Conservation (phyloP, 2,888 invertebrate genomes). For the Acrobasis repandana region DNA sequence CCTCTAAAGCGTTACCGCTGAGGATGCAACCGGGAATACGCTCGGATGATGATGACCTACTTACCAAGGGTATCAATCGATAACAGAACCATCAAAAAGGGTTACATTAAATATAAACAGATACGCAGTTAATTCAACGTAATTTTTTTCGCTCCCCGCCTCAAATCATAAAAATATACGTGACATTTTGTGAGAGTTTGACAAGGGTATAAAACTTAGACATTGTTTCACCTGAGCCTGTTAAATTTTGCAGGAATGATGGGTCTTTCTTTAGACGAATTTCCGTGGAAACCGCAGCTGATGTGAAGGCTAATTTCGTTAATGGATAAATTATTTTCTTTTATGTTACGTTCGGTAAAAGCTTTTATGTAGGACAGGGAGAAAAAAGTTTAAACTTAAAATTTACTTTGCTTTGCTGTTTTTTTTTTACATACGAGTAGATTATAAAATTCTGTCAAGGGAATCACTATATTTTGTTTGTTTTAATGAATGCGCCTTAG, state of each 20-base stretch:
- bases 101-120: background rate
- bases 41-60: too few relatives aligned
- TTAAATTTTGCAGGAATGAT: slow-evolving; percentile 8
- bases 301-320: background rate
- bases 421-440: too few relatives aligned
- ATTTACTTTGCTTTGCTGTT: too few relatives aligned
- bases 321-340: background rate
- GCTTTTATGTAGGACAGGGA: too few relatives aligned
- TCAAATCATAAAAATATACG: slow-evolving; percentile 19
- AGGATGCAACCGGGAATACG: too few relatives aligned
- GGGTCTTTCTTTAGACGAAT: slow-evolving; percentile 4
- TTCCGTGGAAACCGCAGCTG: slow-evolving; percentile 12
- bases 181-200: slow-evolving; percentile 16
- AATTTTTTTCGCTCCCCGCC: background rate
- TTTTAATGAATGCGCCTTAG: too few relatives aligned
- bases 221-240: slow-evolving; percentile 19
- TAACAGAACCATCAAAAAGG: background rate
- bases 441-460: too few relatives aligned
- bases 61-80: too few relatives aligned
- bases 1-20: too few relatives aligned
- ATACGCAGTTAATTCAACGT: slow-evolving; percentile 1
- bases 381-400: too few relatives aligned
- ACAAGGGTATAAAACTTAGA: slow-evolving; percentile 21
- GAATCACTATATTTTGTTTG: too few relatives aligned
- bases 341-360: too few relatives aligned